Conservation (phyloP, 1,140 invertebrate genomes). For the Rhizoglyphus robini region DNA sequence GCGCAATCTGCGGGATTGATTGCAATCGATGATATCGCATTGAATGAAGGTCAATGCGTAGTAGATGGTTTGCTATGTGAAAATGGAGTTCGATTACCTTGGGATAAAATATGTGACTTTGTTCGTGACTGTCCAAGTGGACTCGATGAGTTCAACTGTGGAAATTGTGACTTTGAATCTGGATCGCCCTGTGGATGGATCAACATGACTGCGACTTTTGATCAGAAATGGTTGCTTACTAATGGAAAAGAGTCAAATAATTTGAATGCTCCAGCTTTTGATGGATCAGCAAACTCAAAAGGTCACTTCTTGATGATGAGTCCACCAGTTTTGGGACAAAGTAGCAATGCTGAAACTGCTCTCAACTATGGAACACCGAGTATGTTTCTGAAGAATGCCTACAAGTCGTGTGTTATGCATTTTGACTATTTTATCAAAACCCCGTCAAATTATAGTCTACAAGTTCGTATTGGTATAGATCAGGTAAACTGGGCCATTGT, state of each 20-base stretch:
- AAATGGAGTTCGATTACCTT: neutral
- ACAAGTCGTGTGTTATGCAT: neutral
- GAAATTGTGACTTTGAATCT: neutral
- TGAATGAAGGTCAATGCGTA: neutral
- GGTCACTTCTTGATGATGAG: neutral
- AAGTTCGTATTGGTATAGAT: neutral
- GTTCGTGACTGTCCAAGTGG: neutral
- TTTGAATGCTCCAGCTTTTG: neutral
- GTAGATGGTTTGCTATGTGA: neutral
- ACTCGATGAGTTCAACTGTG: neutral
- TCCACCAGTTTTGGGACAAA: slow-evolving; percentile 10
- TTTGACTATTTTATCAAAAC: neutral
- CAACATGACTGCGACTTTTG: neutral
- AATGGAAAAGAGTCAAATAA: neutral
- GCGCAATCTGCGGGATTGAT: neutral
- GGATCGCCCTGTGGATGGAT: neutral
- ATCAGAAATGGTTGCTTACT: neutral
- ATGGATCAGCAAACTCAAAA: neutral
- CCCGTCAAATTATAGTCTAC: neutral
- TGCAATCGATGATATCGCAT: neutral
- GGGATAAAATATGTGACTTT: neutral
- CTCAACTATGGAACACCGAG: slow-evolving; percentile 5
- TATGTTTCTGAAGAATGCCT: neutral
- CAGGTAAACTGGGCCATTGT: neutral
- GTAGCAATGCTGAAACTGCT: neutral